phyloP scores from a whole-genome alignment of 2,113 vertebrate species.

The Origma solitaria region DNA sequence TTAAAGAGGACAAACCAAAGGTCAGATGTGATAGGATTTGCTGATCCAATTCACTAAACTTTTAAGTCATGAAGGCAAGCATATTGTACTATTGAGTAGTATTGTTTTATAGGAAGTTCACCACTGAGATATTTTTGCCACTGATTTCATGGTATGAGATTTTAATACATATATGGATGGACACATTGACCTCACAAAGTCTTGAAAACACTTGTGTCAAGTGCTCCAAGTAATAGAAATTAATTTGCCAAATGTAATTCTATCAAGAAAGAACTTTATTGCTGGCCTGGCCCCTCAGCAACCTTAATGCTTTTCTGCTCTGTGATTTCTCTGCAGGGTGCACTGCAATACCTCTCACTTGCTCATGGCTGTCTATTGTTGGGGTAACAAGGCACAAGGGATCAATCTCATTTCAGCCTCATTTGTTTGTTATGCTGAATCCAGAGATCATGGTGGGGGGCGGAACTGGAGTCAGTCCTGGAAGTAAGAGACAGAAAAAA shows the following conservation, averaged over 20 bases:
- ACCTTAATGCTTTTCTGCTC: background rate
- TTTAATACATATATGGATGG: background rate
- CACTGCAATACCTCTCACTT: background rate
- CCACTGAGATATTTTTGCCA: background rate
- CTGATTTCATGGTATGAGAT: background rate
- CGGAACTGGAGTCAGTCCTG: background rate
- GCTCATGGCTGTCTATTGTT: background rate
- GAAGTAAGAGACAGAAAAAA: background rate
- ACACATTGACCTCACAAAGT: background rate
- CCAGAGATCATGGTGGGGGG: rapidly evolving
- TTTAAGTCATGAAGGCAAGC: background rate
- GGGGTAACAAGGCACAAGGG: background rate
- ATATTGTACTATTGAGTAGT: background rate
- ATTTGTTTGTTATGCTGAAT: background rate
- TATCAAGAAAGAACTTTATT: background rate
- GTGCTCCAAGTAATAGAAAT: background rate
- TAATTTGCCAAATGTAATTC: background rate
- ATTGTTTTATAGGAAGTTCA: background rate
- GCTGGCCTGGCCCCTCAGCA: rapidly evolving
- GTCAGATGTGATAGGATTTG: background rate
- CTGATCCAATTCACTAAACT: background rate
- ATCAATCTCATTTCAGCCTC: background rate
- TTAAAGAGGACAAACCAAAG: background rate
- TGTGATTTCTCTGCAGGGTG: background rate
- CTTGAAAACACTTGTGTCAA: background rate